phyloP scores from a whole-genome alignment of 2,113 vertebrate genomes.

The Toxotes jaculatrix region DNA sequence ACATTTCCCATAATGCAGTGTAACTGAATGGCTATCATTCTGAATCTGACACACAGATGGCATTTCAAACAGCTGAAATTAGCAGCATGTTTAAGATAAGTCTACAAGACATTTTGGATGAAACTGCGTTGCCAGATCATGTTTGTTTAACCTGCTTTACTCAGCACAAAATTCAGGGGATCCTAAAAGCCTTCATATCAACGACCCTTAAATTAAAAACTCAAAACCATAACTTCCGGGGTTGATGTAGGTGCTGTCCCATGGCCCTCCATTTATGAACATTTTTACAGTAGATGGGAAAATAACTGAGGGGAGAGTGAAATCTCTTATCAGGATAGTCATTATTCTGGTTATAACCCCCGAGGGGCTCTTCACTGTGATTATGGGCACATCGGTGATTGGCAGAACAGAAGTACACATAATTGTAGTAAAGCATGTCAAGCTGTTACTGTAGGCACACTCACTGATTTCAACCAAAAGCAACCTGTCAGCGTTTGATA shows the following conservation, averaged over 20 bases:
- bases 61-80: constrained; percentile 44
- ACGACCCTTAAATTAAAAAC: background rate
- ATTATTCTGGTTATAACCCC: constrained; percentile 60
- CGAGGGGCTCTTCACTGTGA: constrained; percentile 56
- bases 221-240: background rate
- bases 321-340: constrained; percentile 48
- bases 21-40: background rate
- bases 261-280: background rate
- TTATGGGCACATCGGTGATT: constrained; percentile 63
- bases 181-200: background rate
- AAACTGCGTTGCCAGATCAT: background rate
- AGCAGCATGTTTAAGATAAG: constrained; percentile 8
- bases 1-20: constrained; percentile 2
- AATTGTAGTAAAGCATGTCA: constrained; percentile 33
- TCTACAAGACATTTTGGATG: background rate
- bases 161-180: background rate
- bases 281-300: constrained; percentile 17
- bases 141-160: background rate
- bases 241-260: background rate
- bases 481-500: background rate
- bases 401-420: constrained; percentile 45
- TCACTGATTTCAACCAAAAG: background rate
- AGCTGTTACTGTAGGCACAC: background rate
- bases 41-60: constrained; percentile 37
- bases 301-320: constrained; percentile 33